These are phyloP conservation scores for Eremophila alpestris DNA, from an alignment of 2,797 vertebrate species.

Conservation along the genomic window DNA sequence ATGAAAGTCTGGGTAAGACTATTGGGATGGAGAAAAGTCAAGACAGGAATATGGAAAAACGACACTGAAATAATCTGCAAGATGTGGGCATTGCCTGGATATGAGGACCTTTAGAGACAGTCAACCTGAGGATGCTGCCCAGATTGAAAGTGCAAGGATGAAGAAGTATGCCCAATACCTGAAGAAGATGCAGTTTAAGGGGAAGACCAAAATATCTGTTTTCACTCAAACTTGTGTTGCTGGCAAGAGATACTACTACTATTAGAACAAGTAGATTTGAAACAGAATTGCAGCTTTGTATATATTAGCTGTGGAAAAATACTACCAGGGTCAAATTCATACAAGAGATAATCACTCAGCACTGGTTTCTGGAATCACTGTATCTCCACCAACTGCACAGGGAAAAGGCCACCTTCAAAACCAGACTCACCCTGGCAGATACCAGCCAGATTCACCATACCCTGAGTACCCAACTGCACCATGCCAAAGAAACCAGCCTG, in stretches of 20 bases:
- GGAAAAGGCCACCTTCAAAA: not conserved
- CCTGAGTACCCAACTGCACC: not conserved
- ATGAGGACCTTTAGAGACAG: not conserved
- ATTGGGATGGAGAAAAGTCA: not conserved
- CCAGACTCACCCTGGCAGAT: not conserved
- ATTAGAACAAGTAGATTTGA: not conserved
- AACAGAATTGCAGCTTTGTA: not conserved
- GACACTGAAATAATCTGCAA: not conserved
- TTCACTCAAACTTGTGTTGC: not conserved
- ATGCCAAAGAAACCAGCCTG: not conserved
- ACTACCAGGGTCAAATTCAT: not conserved
- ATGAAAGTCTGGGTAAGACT: not conserved
- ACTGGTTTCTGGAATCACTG: not conserved
- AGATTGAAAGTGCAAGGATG: not conserved
- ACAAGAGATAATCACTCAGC: not conserved
- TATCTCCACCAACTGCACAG: not conserved
- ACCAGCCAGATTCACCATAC: rapidly evolving
- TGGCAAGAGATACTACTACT: not conserved
- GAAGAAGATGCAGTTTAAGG: not conserved
- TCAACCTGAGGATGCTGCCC: not conserved
- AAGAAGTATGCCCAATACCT: not conserved
- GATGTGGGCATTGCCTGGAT: rapidly evolving
- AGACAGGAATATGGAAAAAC: not conserved
- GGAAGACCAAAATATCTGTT: not conserved
- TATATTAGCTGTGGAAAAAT: not conserved